A percentile compares a stretch with the other conserved stretches of the same genome.
phyloP scores from a whole-genome alignment of 2,888 invertebrate genomes.

The Junonia oenone region DNA sequence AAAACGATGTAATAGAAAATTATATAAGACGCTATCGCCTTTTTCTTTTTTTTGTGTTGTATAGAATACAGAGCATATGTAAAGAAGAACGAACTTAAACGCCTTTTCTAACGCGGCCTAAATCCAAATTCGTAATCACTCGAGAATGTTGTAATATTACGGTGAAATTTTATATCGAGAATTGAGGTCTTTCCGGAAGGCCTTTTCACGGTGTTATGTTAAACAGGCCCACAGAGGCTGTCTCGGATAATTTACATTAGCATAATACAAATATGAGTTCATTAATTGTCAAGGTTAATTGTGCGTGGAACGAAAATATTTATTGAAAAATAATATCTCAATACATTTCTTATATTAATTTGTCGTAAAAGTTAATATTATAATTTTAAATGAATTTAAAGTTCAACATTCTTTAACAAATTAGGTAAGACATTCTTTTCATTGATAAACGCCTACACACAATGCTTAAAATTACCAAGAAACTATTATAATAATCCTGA shows the following conservation, averaged over 20 bases:
- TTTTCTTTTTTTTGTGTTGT: not conserved
- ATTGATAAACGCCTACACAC: no score
- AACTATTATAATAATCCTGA: not conserved
- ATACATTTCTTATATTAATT: no score
- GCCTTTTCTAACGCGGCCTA: conserved; percentile 1
- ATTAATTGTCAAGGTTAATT: not conserved
- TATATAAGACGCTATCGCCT: not conserved
- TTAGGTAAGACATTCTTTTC: no score
- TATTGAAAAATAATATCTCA: no score
- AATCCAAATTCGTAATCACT: conserved; percentile 1
- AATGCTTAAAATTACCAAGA: no score
- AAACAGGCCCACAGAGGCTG: not conserved
- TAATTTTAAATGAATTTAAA: no score
- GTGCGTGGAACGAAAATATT: no score
- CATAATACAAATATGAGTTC: not conserved
- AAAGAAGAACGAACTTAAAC: conserved; percentile 2
- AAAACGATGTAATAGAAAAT: not conserved
- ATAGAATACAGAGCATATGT: conserved; percentile 7
- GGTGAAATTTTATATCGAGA: conserved; percentile 11
- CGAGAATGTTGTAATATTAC: conserved; percentile 3
- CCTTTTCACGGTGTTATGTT: not conserved
- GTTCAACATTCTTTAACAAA: no score
- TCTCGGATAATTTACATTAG: not conserved
- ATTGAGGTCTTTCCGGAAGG: conserved; percentile 16
- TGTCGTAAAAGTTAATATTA: no score